Evolutionary conservation across 2,113 vertebrate genomes (phyloP).

Genomic region (Epinephelus moara): DNA sequence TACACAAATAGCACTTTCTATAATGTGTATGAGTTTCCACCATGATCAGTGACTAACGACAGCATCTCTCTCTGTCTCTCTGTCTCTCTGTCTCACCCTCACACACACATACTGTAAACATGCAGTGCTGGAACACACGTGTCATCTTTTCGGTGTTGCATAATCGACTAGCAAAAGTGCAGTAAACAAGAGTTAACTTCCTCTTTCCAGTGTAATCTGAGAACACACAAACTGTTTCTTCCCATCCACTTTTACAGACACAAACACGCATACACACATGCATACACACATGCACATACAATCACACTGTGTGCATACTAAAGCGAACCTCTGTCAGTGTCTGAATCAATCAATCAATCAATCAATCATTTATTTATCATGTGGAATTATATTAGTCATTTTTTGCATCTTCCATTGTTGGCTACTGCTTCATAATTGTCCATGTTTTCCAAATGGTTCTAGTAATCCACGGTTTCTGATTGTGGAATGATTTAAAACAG

Average conservation of each 20-base stretch:
- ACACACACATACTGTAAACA: background rate
- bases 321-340: background rate
- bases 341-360: background rate
- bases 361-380: too few relatives aligned
- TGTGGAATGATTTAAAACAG: too few relatives aligned
- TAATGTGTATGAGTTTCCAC: constrained; percentile 13
- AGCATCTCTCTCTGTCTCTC: background rate
- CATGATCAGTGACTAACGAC: background rate
- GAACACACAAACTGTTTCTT: constrained; percentile 24
- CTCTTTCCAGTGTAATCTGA: constrained; percentile 55
- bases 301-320: background rate
- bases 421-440: too few relatives aligned
- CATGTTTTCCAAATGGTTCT: too few relatives aligned
- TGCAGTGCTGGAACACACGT: constrained; percentile 10
- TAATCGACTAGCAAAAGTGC: constrained; percentile 45
- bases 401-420: too few relatives aligned
- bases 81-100: background rate
- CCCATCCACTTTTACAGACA: constrained; percentile 7
- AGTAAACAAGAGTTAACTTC: constrained; percentile 72
- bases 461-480: too few relatives aligned
- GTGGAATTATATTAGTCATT: too few relatives aligned
- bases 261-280: background rate
- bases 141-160: constrained; percentile 46
- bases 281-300: background rate
- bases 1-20: constrained; percentile 56